Conservation (phyloP, 2,797 vertebrate genomes). For the Otus scops region DNA sequence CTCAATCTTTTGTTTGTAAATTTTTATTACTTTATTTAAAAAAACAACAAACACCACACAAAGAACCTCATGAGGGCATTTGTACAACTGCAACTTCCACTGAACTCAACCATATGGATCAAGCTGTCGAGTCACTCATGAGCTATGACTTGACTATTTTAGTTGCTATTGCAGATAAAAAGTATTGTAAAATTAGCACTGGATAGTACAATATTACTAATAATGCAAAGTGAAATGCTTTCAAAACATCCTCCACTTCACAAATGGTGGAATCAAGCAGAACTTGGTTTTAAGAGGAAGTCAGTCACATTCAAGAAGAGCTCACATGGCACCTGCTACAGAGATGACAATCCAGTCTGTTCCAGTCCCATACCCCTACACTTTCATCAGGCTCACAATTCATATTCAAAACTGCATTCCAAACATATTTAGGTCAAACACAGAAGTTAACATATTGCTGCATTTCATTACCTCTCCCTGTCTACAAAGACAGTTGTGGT, state of each 20-base stretch:
- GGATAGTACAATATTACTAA: background rate
- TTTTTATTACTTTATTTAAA: background rate
- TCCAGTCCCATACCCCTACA: background rate
- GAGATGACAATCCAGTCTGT: background rate
- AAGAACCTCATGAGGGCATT: background rate
- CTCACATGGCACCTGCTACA: background rate
- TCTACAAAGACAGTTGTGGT: background rate
- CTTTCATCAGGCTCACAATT: background rate
- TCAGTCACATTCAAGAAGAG: background rate
- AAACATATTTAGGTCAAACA: background rate
- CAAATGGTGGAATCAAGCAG: background rate
- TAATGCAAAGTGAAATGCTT: background rate
- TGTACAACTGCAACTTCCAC: background rate
- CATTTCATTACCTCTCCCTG: background rate
- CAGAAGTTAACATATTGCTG: background rate
- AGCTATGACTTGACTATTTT: background rate
- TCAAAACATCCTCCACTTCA: background rate
- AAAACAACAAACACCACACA: too few relatives aligned
- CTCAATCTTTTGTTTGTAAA: background rate
- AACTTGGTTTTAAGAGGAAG: background rate
- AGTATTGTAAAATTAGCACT: background rate
- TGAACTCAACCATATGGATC: background rate
- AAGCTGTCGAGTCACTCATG: background rate
- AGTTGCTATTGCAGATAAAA: background rate
- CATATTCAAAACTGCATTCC: background rate